Evolutionary conservation across 2,888 invertebrate genomes (phyloP), one percentile per base, ranked within the genome.

Genomic region (Xiphydria camelus): DNA sequence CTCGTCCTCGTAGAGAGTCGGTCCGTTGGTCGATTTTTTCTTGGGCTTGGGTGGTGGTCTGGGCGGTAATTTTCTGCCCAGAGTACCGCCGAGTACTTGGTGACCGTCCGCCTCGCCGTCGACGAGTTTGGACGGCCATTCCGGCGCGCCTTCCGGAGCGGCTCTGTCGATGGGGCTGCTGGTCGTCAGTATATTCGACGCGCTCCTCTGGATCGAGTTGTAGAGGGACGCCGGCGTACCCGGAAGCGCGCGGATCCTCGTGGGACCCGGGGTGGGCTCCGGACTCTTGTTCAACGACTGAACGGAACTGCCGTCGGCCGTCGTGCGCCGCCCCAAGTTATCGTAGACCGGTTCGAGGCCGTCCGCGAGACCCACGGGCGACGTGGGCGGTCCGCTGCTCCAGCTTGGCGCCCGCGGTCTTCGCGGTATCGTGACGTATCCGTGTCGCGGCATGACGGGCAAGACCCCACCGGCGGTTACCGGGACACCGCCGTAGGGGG

Each of bases 371-470:
- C 49, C 45, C 6, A 64, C 64, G 50, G 67, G 78, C 19, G 76
- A 77, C 43, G 77, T 83, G 65, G 72, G 85, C 63, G 73, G 84
- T 75, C 80, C 86, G 73, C 73, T 87, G 49, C 84, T 87, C 89
- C 91, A 91, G 66, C 89, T 89, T 1, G 89, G 88, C 0, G 89
- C 88, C 51, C 92, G 79, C 0, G 91, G 91, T 63, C 91, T 80
- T 56, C 92, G 80, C 0, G 92, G 92, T 48, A 93, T 91, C 10
- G 92, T 92, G 31, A 91, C 91, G 71, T 91, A 92, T 7, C 91
- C 91, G 69, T 88, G 88, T 52, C 88, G 82, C 3, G 87, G 86
- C 26, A 88, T 80, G 4, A 87, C 83, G 19, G 87, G 85, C 4
- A 37, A 38, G n/a, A n/a, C n/a, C n/a, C n/a, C n/a, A 14, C 43